A percentile compares a stretch with the other conserved stretches of the same genome.
Evolutionary conservation across 2,888 invertebrate species (phyloP).

Genomic region (Sinopyrophorus schimmeli): DNA sequence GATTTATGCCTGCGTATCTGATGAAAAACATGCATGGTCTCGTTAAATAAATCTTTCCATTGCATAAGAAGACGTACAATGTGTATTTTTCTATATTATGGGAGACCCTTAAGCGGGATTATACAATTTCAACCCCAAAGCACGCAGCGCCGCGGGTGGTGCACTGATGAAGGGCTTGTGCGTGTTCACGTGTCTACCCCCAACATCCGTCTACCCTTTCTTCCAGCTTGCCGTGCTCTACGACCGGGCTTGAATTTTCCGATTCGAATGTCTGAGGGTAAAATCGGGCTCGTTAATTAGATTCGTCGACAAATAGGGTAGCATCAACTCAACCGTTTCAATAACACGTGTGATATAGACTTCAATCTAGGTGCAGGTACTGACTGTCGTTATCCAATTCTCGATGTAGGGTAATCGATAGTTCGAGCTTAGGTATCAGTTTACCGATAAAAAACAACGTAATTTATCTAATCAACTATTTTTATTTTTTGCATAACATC

Average conservation of each 20-base stretch:
- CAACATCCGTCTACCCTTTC: conserved; percentile 31
- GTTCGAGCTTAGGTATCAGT: too few species aligned
- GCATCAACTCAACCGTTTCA: conserved; percentile 18
- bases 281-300: conserved; percentile 29
- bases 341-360: conserved; percentile 15
- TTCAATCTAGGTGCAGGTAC: background rate
- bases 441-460: too few species aligned
- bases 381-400: background rate
- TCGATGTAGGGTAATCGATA: too few species aligned
- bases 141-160: conserved; percentile 31
- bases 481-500: too few species aligned
- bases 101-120: conserved; percentile 24
- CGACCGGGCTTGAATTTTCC: conserved; percentile 23
- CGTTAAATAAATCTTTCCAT: conserved; percentile 21
- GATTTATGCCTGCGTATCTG: conserved; percentile 17
- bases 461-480: too few species aligned
- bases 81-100: conserved; percentile 27
- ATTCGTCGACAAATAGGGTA: conserved; percentile 26
- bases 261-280: conserved; percentile 27
- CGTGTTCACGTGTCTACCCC: conserved; percentile 31
- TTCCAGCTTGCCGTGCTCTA: conserved; percentile 19
- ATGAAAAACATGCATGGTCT: conserved; percentile 16
- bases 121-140: conserved; percentile 31
- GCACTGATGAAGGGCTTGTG: conserved; percentile 32
- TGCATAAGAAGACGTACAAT: conserved; percentile 23